These are phyloP conservation scores for Craniophora ligustri DNA, from an alignment of 2,888 invertebrate genomes.

Conservation along the genomic window DNA sequence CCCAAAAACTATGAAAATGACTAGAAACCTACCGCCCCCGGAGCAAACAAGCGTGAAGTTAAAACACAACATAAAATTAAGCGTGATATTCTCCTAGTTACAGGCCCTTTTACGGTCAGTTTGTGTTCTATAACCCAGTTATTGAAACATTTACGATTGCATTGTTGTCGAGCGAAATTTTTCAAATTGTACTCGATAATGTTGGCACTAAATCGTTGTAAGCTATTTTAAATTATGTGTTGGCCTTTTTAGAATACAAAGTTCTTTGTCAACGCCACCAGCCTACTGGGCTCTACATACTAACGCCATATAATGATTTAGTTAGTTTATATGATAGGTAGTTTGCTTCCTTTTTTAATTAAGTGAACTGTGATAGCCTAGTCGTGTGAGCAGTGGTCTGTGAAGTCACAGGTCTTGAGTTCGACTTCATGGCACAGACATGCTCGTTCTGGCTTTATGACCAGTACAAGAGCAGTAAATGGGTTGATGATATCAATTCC, in stretches of 20 bases:
- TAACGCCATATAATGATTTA: too few relatives aligned
- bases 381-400: too few relatives aligned
- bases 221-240: neutral
- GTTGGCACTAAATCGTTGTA: neutral
- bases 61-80: slow-evolving; percentile 1
- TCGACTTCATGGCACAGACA: too few relatives aligned
- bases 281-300: too few relatives aligned
- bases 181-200: slow-evolving; percentile 60
- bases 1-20: neutral
- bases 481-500: too few relatives aligned
- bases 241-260: neutral
- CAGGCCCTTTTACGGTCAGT: slow-evolving; percentile 53
- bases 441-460: too few relatives aligned
- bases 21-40: neutral
- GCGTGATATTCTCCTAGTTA: slow-evolving; percentile 14
- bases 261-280: too few relatives aligned
- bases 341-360: too few relatives aligned
- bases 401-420: too few relatives aligned
- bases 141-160: slow-evolving; percentile 57
- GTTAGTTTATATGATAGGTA: too few relatives aligned
- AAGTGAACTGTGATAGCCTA: too few relatives aligned
- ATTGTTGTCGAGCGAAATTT: slow-evolving; percentile 66
- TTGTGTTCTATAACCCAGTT: slow-evolving; percentile 60
- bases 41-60: neutral
- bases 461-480: too few relatives aligned